Evolutionary conservation across 2,113 vertebrate genomes (phyloP).

Genomic region (Harpagus bidentatus): DNA sequence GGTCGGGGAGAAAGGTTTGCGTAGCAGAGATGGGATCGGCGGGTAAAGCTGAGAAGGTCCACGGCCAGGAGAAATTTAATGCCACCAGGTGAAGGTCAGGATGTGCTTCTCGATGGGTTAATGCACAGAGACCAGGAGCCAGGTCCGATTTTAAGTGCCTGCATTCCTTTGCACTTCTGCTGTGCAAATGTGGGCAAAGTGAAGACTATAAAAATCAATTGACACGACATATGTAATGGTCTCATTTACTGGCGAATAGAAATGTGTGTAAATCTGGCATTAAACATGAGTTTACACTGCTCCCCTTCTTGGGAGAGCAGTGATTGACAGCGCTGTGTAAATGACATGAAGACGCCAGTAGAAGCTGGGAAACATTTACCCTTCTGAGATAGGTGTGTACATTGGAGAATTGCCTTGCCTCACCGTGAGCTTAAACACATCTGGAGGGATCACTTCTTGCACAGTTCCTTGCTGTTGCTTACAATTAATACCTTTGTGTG

Average conservation of each 20-base stretch:
- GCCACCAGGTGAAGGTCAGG: background rate
- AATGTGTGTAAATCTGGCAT: constrained; percentile 62
- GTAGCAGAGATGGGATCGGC: background rate
- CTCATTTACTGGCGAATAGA: constrained; percentile 49
- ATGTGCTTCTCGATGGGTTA: background rate
- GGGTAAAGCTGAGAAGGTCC: background rate
- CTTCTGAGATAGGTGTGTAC: constrained; percentile 44
- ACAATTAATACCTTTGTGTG: background rate
- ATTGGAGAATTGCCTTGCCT: constrained; percentile 55
- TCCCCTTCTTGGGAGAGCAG: constrained; percentile 38
- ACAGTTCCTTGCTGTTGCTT: background rate
- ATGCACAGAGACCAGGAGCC: background rate
- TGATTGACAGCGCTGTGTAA: constrained; percentile 68
- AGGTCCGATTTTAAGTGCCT: background rate
- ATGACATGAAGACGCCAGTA: constrained; percentile 29
- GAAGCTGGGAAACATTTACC: constrained; percentile 64
- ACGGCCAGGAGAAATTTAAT: background rate
- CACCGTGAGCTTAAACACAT: background rate
- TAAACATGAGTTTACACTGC: constrained; percentile 55
- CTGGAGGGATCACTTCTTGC: constrained; percentile 9
- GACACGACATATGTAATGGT: constrained; percentile 57
- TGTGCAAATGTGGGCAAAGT: background rate
- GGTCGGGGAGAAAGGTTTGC: background rate
- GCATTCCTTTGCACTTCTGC: background rate
- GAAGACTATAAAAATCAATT: constrained; percentile 33